Evolutionary conservation across 2,888 invertebrate genomes (phyloP).

Genomic region (Protonemura montana): DNA sequence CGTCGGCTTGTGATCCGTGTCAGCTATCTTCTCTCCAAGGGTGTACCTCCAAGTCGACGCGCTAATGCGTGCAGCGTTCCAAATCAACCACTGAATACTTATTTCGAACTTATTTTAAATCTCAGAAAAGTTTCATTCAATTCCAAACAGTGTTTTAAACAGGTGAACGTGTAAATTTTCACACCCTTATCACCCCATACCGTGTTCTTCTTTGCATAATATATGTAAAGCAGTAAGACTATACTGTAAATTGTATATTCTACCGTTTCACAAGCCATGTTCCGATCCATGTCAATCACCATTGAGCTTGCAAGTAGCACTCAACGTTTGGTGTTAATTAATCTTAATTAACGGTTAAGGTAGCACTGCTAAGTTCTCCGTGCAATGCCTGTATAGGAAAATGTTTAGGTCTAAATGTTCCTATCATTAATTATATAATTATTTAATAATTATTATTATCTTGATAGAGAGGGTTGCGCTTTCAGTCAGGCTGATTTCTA

Average conservation of each 20-base stretch:
- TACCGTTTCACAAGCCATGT: too few relatives aligned
- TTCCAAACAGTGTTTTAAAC: not conserved
- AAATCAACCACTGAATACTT: not conserved
- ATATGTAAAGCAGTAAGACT: not conserved
- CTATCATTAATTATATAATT: not conserved
- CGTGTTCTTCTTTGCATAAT: not conserved
- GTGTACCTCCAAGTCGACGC: not conserved
- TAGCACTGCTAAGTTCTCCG: not conserved
- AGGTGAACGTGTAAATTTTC: not conserved
- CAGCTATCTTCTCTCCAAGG: not conserved
- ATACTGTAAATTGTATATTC: not conserved
- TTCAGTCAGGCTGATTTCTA: not conserved
- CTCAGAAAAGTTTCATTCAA: not conserved
- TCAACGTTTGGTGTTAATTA: not conserved
- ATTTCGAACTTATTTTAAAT: not conserved
- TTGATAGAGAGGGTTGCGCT: not conserved
- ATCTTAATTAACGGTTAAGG: not conserved
- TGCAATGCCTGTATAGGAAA: not conserved
- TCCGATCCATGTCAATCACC: not conserved
- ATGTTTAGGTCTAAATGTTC: not conserved
- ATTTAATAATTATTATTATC: not conserved
- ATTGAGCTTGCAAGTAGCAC: not conserved
- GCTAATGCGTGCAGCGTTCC: not conserved
- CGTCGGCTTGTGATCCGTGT: not conserved
- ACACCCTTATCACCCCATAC: not conserved